Percentiles rank a stretch among this genome's conserved stretches.
phyloP scores from a whole-genome alignment of 2,888 invertebrate genomes.

The Thereva nobilitata region DNA sequence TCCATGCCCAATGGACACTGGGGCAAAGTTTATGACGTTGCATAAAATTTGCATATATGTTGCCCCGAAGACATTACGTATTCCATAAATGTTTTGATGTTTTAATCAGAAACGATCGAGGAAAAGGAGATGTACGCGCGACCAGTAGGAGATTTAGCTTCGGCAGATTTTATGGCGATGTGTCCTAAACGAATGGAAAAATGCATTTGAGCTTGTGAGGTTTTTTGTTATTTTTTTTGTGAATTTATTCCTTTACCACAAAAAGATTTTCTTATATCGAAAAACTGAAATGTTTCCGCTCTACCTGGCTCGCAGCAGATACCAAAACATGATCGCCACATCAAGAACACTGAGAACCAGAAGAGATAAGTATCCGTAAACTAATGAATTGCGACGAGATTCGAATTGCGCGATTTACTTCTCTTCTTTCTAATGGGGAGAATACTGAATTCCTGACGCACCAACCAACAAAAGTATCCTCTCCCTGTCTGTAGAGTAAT shows the following conservation, averaged over 20 bases:
- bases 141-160: too few species aligned
- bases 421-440: conserved; percentile 14
- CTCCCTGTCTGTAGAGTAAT: conserved; percentile 36
- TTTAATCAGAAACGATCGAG: conserved; percentile 33
- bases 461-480: background rate
- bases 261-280: too few species aligned
- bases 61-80: conserved; percentile 17
- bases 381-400: conserved; percentile 26
- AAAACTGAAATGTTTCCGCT: too few species aligned
- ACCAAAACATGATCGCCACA: background rate
- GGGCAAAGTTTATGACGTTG: conserved; percentile 34
- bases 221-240: too few species aligned
- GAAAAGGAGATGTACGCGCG: conserved; percentile 1
- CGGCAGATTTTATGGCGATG: too few species aligned
- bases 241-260: too few species aligned
- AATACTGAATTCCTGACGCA: conserved; percentile 21
- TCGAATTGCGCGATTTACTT: conserved; percentile 2
- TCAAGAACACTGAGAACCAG: conserved; percentile 11
- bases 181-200: too few species aligned
- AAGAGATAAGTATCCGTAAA: conserved; percentile 11
- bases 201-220: too few species aligned
- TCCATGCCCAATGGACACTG: conserved; percentile 29
- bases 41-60: conserved; percentile 35
- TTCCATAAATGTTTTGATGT: conserved; percentile 36
- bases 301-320: too few species aligned